These are phyloP conservation scores for Sparidentex hasta DNA, from an alignment of 2,797 vertebrate species.

Conservation along the genomic window DNA sequence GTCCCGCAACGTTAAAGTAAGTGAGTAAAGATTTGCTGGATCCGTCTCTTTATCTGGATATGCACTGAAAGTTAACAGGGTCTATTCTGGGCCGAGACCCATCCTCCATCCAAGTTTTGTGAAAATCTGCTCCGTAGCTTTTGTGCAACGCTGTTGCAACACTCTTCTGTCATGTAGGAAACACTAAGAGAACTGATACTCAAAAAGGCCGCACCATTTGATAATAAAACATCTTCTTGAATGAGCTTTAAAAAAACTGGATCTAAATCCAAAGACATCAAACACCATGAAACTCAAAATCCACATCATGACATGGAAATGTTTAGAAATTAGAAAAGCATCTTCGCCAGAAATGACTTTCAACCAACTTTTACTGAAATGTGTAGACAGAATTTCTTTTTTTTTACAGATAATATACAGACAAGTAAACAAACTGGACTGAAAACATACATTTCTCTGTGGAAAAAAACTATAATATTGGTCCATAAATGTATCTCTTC, in stretches of 20 bases:
- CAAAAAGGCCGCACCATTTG: not conserved
- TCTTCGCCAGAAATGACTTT: not conserved
- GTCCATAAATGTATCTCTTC: not conserved
- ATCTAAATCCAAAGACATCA: not conserved
- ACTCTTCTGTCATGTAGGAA: not conserved
- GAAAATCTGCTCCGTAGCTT: too few species aligned
- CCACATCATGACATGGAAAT: not conserved
- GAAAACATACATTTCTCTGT: not conserved
- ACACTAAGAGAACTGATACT: not conserved
- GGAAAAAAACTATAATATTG: not conserved
- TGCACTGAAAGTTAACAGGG: too few species aligned
- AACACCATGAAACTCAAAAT: not conserved
- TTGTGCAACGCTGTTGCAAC: too few species aligned
- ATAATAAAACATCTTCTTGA: not conserved
- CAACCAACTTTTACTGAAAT: conserved; percentile 7
- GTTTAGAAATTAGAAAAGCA: not conserved
- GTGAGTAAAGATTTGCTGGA: too few species aligned
- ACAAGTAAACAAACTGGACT: conserved; percentile 4
- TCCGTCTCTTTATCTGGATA: too few species aligned
- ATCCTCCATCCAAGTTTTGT: too few species aligned
- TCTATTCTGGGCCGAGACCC: too few species aligned
- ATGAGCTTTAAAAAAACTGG: not conserved
- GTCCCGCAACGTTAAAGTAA: too few species aligned
- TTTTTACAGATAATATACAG: not conserved
- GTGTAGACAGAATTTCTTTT: not conserved